Percentiles rank a stretch among this genome's conserved stretches.
phyloP scores from a whole-genome alignment of 1,140 invertebrate species.

The Teleogryllus occipitalis region DNA sequence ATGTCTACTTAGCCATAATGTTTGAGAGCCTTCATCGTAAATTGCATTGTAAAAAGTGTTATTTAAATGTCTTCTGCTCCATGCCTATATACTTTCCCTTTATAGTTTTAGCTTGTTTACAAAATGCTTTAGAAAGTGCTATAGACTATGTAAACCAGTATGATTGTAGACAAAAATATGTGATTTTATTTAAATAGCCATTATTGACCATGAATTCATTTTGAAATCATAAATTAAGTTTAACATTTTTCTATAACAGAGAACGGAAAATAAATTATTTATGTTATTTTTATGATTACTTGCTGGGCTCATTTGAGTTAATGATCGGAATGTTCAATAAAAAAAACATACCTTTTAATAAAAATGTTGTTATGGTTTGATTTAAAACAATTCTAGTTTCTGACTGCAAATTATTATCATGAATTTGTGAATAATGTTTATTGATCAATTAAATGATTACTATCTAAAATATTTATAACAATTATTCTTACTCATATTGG shows the following conservation, averaged over 20 bases:
- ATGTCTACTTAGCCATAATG: neutral
- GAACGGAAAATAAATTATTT: too few species aligned
- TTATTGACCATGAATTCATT: too few species aligned
- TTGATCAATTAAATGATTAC: too few species aligned
- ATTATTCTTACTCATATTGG: neutral
- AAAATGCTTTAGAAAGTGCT: neutral
- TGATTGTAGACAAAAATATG: conserved; percentile 5
- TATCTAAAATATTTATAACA: neutral
- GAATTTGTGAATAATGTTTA: too few species aligned
- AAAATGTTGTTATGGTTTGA: too few species aligned
- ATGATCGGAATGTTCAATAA: too few species aligned
- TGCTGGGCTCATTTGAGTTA: too few species aligned
- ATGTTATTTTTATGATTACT: too few species aligned
- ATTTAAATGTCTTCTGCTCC: neutral
- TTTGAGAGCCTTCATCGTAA: neutral
- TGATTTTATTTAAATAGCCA: neutral
- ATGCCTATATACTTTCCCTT: neutral
- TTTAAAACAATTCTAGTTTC: too few species aligned
- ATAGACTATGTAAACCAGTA: neutral
- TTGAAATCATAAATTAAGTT: neutral
- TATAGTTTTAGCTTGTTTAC: neutral
- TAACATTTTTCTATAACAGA: neutral
- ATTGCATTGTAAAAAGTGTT: neutral
- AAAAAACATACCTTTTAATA: too few species aligned
- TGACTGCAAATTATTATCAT: too few species aligned